Conservation (phyloP, 1,140 invertebrate species). For the Paramacrobiotus metropolitanus region DNA sequence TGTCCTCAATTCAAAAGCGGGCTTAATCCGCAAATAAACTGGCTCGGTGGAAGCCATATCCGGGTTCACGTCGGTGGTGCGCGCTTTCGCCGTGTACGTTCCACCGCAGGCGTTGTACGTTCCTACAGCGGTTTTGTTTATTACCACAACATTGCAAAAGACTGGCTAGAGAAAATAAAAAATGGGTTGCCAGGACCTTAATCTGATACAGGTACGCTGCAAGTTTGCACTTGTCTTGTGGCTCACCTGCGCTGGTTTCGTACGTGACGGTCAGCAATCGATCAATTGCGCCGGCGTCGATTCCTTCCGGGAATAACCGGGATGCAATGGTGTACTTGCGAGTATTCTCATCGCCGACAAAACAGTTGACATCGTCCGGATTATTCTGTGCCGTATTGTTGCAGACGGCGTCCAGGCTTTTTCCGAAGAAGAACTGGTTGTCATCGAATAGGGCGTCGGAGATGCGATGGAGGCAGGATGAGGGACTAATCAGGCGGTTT, state of each 20-base stretch:
- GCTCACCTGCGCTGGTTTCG: neutral
- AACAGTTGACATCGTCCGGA: neutral
- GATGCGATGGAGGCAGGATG: neutral
- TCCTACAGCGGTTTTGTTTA: no score
- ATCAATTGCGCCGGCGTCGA: neutral
- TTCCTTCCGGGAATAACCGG: neutral
- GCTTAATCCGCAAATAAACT: neutral
- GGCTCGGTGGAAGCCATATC: neutral
- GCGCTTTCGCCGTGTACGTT: neutral
- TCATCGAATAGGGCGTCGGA: neutral
- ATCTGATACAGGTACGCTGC: neutral
- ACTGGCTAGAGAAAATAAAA: no score
- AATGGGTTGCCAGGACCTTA: neutral
- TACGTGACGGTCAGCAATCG: neutral
- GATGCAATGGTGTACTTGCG: neutral
- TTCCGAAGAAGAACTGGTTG: neutral
- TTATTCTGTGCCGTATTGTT: neutral
- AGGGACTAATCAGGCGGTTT: neutral
- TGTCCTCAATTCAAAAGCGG: neutral
- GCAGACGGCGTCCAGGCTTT: neutral
- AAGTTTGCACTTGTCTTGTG: neutral
- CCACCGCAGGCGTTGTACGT: neutral
- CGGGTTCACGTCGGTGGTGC: constrained; percentile 1
- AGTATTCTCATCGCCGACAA: neutral
- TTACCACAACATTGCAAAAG: no score